A percentile compares a stretch with the other conserved stretches of the same genome.
Evolutionary conservation across 2,113 vertebrate species (phyloP).

Genomic region (Oxyura jamaicensis): DNA sequence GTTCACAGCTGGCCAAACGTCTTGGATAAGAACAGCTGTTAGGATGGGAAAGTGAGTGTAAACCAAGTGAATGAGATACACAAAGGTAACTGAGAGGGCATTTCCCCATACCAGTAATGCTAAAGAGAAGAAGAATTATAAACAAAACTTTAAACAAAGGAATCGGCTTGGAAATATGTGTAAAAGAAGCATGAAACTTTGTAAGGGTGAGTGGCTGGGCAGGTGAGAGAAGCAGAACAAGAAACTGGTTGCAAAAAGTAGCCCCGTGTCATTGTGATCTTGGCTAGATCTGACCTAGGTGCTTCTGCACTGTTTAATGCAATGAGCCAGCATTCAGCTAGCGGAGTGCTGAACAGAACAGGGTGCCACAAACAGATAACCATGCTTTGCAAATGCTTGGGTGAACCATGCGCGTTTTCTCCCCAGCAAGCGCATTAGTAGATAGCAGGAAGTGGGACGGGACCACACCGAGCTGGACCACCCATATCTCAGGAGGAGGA

Average conservation of each 20-base stretch:
- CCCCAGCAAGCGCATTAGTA: neutral
- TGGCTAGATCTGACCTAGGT: neutral
- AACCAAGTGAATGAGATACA: neutral
- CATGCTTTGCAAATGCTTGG: rapidly evolving
- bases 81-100: neutral
- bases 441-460: neutral
- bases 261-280: neutral
- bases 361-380: neutral
- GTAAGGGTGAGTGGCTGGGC: neutral
- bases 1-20: neutral
- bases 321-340: neutral
- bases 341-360: neutral
- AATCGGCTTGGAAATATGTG: neutral
- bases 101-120: neutral
- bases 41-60: neutral
- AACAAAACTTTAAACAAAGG: neutral
- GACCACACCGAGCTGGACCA: neutral
- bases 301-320: neutral
- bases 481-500: rapidly evolving
- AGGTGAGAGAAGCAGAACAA: neutral
- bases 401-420: neutral
- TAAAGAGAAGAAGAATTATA: neutral
- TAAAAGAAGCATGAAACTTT: neutral
- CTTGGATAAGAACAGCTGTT: rapidly evolving
- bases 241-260: rapidly evolving